Conservation (phyloP, 2,113 vertebrate species). For the Ageneiosus marmoratus region DNA sequence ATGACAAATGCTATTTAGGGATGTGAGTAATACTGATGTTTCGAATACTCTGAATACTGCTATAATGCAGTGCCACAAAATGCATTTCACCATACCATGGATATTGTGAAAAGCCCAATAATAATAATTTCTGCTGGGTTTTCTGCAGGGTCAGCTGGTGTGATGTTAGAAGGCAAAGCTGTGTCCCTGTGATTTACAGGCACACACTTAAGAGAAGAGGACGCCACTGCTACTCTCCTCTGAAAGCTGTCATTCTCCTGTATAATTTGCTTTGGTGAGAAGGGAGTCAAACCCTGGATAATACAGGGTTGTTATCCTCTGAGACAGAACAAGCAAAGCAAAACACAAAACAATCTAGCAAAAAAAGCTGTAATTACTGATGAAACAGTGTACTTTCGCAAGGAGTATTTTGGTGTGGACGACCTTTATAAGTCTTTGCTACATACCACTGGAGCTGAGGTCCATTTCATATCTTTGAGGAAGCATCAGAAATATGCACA, state of each 20-base stretch:
- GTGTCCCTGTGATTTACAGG: slow-evolving; percentile 71
- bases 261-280: slow-evolving; percentile 74
- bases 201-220: slow-evolving; percentile 69
- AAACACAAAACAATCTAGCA: slow-evolving; percentile 77
- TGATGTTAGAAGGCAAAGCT: slow-evolving; percentile 68
- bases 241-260: slow-evolving; percentile 77
- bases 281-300: slow-evolving; percentile 73
- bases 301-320: slow-evolving; percentile 79
- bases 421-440: slow-evolving; percentile 76
- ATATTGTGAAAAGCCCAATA: slow-evolving; percentile 19
- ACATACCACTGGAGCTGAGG: slow-evolving; percentile 56
- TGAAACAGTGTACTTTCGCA: slow-evolving; percentile 74
- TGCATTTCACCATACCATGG: neutral
- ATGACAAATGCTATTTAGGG: neutral
- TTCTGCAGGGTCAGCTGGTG: slow-evolving; percentile 76
- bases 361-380: slow-evolving; percentile 78
- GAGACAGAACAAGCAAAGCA: slow-evolving; percentile 77
- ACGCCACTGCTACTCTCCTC: slow-evolving; percentile 62
- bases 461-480: slow-evolving; percentile 42
- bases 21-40: neutral
- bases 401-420: slow-evolving; percentile 73
- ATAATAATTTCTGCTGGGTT: slow-evolving; percentile 53
- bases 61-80: neutral
- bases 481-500: slow-evolving; percentile 26
- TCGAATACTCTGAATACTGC: neutral